These are phyloP conservation scores for Stigmatopora argus DNA, from an alignment of 2,113 vertebrate genomes.

Conservation along the genomic window DNA sequence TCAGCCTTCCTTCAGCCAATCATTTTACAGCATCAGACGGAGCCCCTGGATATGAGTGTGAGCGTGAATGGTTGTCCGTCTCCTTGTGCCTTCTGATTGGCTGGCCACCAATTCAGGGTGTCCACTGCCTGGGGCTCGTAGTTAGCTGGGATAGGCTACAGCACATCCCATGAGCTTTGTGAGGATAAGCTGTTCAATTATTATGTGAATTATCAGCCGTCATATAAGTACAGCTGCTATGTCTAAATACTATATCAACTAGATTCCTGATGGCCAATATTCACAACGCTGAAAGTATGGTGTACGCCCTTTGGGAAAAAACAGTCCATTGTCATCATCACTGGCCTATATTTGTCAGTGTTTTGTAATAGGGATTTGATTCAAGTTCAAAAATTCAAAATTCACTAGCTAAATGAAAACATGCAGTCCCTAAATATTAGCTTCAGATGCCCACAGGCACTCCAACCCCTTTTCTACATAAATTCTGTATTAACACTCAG, in stretches of 20 bases:
- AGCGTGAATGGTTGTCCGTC: no score
- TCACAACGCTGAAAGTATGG: not conserved
- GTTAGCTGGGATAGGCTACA: no score
- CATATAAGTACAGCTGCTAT: constrained; percentile 21
- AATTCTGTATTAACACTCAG: constrained; percentile 32
- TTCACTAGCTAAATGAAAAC: constrained; percentile 4
- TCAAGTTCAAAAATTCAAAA: not conserved
- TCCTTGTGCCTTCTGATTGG: no score
- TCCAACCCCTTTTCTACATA: constrained; percentile 5
- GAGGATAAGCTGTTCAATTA: constrained; percentile 19
- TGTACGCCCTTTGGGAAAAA: not conserved
- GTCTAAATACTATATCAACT: not conserved
- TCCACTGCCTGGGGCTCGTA: no score
- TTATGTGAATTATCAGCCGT: constrained; percentile 47
- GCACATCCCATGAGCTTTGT: no score
- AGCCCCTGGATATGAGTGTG: no score
- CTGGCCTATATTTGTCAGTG: not conserved
- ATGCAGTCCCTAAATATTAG: constrained; percentile 11
- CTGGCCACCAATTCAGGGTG: no score
- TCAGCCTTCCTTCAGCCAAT: constrained; percentile 11
- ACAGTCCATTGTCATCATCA: not conserved
- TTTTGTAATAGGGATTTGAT: not conserved
- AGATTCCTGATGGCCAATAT: not conserved
- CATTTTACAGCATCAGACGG: constrained; percentile 36
- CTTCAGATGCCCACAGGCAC: constrained; percentile 11